Base-by-base conservation (phyloP, 2,888 invertebrate species). In the Acrobasis suavella region DNA sequence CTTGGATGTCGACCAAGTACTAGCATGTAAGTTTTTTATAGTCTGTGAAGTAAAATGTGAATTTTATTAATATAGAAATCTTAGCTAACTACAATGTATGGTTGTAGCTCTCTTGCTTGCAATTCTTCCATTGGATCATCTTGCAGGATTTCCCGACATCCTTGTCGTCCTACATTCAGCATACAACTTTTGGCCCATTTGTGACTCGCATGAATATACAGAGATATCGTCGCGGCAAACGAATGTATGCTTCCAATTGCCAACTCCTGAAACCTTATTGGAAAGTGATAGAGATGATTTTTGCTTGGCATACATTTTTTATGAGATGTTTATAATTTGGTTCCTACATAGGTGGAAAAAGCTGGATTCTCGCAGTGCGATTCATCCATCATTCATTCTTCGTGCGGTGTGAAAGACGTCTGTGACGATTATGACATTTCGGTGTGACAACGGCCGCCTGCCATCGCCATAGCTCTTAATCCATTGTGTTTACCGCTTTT, bases 351-450 rank as follows among this genome's bases (percentile, higher is more conserved):
- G 76, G 77, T 76, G 82, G 84, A 82, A 87, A 88, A 87, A 84
- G 83, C 84, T 82, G 82, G 82, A 83, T 85, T 79, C 83, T 79
- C 81, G 69, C 70, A 60, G 75, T 72, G 73, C 82, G 82, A 86
- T 89, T 87, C 89, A 90, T 89, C 86, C 87, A 90, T 90, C 90
- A 87, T 87, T 89, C 86, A 87, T 85, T 82, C 82, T 81, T 73
- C 82, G 76, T 71, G 77, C 75, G 79, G 80, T 83, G 82, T 91
- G 88, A 89, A 89, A 89, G 89, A 87, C 82, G 84, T 76, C 81
- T 85, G 78, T 86, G 84, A 86, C 82, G 85, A 87, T 87, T 89
- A 83, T 89, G 82, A 84, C 83, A 79, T 80, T 81, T 77, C 79
- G 69, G 76, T 80, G 76, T 74, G 72, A 80, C 78, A 80, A 69